These are phyloP conservation scores for Trididemnum miniatum DNA, from an alignment of 23 tunicate species.

Conservation along the genomic window DNA sequence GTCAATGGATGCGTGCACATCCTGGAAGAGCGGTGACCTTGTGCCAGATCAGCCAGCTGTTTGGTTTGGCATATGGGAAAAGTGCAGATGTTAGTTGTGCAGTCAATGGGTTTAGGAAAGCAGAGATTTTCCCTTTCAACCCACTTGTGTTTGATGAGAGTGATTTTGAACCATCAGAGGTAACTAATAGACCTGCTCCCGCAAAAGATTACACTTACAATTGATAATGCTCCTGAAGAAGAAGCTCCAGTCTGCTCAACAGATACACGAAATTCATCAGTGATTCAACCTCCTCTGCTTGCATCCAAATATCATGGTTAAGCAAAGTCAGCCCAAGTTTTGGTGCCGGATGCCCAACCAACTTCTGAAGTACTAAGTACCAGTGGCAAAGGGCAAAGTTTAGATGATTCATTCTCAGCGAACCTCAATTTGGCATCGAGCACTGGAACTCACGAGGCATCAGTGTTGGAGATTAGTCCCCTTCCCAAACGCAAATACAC, in stretches of 20 bases:
- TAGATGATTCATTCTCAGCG: too few species aligned
- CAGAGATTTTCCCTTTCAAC: conserved; percentile 27
- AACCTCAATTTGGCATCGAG: too few species aligned
- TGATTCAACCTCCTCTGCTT: neutral
- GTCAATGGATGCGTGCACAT: conserved; percentile 44
- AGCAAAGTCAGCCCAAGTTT: too few species aligned
- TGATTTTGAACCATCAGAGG: conserved; percentile 23
- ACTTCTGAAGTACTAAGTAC: neutral
- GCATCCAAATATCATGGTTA: too few species aligned
- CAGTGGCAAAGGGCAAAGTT: too few species aligned
- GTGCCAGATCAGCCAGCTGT: conserved; percentile 21
- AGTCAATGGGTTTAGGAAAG: conserved; percentile 43
- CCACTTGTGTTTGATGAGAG: conserved; percentile 11
- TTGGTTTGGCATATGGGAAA: conserved; percentile 43
- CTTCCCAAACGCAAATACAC: neutral
- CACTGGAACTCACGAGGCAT: too few species aligned
- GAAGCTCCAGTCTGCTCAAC: neutral
- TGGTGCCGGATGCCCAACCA: too few species aligned
- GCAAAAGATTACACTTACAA: neutral
- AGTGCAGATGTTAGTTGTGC: conserved; percentile 31
- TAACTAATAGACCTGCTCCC: neutral
- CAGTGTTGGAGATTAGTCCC: neutral
- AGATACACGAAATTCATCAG: neutral
- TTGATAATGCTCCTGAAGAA: too few species aligned
- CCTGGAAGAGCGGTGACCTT: conserved; percentile 31